Conservation (phyloP, 2,888 invertebrate species). For the Tetrapedia diversipes region DNA sequence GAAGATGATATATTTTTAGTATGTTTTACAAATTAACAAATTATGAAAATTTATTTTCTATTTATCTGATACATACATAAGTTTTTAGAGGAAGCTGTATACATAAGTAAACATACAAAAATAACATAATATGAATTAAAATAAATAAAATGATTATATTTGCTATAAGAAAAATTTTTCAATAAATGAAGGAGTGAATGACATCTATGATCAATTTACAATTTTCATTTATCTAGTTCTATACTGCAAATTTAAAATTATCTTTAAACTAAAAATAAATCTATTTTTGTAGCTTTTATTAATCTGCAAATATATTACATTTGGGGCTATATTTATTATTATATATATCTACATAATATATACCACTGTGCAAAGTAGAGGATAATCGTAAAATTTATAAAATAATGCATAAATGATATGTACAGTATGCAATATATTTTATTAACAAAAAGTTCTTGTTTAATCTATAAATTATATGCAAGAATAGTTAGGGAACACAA, state of each 20-base stretch:
- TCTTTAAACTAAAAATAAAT: slow-evolving; percentile 14
- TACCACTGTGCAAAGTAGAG: slow-evolving; percentile 44
- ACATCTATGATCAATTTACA: slow-evolving; percentile 10
- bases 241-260: slow-evolving; percentile 22
- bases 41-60: background rate
- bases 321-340: slow-evolving; percentile 11
- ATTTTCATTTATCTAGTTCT: slow-evolving; percentile 8
- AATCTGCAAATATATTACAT: slow-evolving; percentile 22
- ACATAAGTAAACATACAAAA: slow-evolving; percentile 27
- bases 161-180: background rate
- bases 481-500: slow-evolving; percentile 69
- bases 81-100: slow-evolving; percentile 18
- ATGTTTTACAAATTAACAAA: slow-evolving; percentile 7
- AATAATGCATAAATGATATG: slow-evolving; percentile 39
- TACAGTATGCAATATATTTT: slow-evolving; percentile 39
- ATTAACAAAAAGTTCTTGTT: slow-evolving; percentile 51
- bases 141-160: background rate
- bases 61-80: background rate
- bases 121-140: background rate
- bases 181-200: background rate
- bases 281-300: slow-evolving; percentile 17
- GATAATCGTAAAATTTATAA: slow-evolving; percentile 30
- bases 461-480: slow-evolving; percentile 59
- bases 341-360: slow-evolving; percentile 32
- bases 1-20: slow-evolving; percentile 4